phyloP scores from a whole-genome alignment of 2,888 invertebrate genomes.

The Ypsolopha sequella region DNA sequence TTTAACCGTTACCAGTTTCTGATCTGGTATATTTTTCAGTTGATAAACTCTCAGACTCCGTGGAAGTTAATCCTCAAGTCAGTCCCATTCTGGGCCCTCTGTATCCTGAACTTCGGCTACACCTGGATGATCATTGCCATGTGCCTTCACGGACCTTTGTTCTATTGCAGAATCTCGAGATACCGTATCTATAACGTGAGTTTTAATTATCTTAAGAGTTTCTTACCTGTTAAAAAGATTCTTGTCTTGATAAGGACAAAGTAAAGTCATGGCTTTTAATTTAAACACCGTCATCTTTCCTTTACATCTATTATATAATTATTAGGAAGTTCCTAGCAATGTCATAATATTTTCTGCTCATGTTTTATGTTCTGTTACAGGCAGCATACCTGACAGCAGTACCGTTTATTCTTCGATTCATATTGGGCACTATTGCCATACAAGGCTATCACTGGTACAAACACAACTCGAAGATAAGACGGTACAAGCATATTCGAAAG shows the following conservation, averaged over 20 bases:
- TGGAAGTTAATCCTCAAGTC: conserved; percentile 50
- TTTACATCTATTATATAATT: too few species aligned
- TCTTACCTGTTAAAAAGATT: background rate
- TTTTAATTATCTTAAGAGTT: conserved; percentile 7
- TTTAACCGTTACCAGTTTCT: too few species aligned
- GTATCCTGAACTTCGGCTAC: conserved; percentile 54
- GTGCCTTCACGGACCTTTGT: conserved; percentile 50
- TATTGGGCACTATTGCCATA: conserved; percentile 49
- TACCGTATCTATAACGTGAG: conserved; percentile 48
- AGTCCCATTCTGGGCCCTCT: conserved; percentile 49
- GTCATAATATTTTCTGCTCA: too few species aligned
- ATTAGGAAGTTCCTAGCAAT: too few species aligned
- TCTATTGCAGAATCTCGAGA: conserved; percentile 34
- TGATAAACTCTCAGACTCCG: conserved; percentile 46
- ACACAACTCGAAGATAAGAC: conserved; percentile 26
- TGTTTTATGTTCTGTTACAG: conserved; percentile 21
- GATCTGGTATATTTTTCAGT: conserved; percentile 22
- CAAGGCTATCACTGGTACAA: conserved; percentile 51
- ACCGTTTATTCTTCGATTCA: conserved; percentile 48
- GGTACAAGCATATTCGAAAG: conserved; percentile 41
- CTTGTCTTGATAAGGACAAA: background rate
- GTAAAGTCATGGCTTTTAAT: background rate
- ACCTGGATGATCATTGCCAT: conserved; percentile 58
- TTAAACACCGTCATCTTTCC: too few species aligned
- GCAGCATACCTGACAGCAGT: conserved; percentile 51